These are phyloP conservation scores for Calycopis cecrops DNA, from an alignment of 1,140 invertebrate species.

Conservation along the genomic window DNA sequence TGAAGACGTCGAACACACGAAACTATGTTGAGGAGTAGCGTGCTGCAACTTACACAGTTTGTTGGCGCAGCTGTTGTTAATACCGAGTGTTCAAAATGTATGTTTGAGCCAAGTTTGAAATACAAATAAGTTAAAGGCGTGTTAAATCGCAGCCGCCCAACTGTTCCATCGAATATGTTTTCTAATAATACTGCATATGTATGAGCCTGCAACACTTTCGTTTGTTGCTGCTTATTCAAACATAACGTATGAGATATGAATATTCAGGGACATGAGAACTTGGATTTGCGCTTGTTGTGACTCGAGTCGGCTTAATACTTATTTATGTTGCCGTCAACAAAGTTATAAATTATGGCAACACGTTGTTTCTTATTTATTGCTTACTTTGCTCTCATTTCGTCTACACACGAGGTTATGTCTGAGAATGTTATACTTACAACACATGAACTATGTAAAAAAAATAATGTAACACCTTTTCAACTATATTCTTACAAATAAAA, in stretches of 20 bases:
- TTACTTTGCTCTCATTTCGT: too few species aligned
- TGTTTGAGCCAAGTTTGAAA: constrained; percentile 24
- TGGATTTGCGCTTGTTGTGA: not conserved
- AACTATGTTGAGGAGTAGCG: constrained; percentile 13
- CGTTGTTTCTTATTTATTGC: constrained; percentile 6
- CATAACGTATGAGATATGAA: too few species aligned
- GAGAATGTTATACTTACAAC: too few species aligned
- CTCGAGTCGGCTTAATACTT: not conserved
- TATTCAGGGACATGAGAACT: too few species aligned
- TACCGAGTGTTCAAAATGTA: constrained; percentile 27
- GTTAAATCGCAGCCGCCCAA: constrained; percentile 24
- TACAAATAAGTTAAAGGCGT: constrained; percentile 27
- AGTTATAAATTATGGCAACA: not conserved
- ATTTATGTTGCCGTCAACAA: constrained; percentile 6
- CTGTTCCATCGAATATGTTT: constrained; percentile 17
- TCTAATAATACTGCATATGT: not conserved
- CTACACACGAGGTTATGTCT: too few species aligned
- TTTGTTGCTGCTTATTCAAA: too few species aligned
- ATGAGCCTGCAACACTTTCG: too few species aligned
- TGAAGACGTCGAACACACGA: constrained; percentile 14
- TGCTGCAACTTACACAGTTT: constrained; percentile 26
- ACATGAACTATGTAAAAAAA: too few species aligned
- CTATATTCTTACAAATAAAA: too few species aligned
- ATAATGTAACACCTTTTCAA: too few species aligned
- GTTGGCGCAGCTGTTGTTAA: constrained; percentile 23